A percentile compares a stretch with the other conserved stretches of the same genome.
phyloP scores from a whole-genome alignment of 2,797 vertebrate species.

The Scolopax bukidnonensis region DNA sequence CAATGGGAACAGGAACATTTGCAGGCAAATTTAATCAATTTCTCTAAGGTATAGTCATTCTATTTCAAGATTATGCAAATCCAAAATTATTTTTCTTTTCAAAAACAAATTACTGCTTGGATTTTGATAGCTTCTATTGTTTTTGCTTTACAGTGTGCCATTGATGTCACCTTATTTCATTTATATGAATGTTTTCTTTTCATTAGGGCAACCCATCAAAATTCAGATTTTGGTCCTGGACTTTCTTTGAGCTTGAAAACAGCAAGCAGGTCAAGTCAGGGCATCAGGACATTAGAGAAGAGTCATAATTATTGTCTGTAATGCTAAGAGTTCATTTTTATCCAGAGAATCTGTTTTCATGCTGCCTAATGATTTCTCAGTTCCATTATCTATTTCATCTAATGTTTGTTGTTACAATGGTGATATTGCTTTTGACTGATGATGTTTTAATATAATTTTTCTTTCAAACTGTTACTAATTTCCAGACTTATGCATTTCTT shows the following conservation, averaged over 20 bases:
- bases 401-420: neutral
- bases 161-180: neutral
- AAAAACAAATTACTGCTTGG: slow-evolving; percentile 19
- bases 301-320: neutral
- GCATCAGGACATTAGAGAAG: neutral
- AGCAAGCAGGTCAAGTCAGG: neutral
- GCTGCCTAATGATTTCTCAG: slow-evolving; percentile 27
- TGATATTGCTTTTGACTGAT: slow-evolving; percentile 18
- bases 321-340: neutral
- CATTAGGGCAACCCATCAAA: slow-evolving; percentile 2
- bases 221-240: neutral
- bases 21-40: slow-evolving; percentile 14
- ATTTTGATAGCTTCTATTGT: slow-evolving; percentile 41
- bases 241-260: neutral
- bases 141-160: neutral
- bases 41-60: neutral
- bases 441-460: neutral
- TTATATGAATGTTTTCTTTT: neutral
- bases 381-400: slow-evolving; percentile 26
- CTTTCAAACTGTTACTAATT: slow-evolving; percentile 30
- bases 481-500: neutral
- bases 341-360: slow-evolving; percentile 8
- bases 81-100: slow-evolving; percentile 43
- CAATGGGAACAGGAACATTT: neutral
- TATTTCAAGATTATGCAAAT: slow-evolving; percentile 47